A percentile compares a stretch with the other conserved stretches of the same genome.
Evolutionary conservation across 2,888 invertebrate species (phyloP).

Genomic region (Xestia sexstrigata): DNA sequence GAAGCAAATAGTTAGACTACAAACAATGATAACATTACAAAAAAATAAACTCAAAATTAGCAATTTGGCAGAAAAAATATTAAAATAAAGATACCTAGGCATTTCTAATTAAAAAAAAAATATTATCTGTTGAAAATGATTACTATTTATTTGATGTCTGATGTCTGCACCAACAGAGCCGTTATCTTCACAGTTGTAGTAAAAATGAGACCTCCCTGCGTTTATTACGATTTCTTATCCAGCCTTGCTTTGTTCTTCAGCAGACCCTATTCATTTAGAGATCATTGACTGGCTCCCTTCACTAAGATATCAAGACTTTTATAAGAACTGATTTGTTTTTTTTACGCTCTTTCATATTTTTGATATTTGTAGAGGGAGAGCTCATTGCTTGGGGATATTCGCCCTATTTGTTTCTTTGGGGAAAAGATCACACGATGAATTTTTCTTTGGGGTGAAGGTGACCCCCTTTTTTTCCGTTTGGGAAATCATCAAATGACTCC

Average conservation of each 20-base stretch:
- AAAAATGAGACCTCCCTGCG: conserved; percentile 75
- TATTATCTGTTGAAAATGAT: background rate
- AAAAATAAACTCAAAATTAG: background rate
- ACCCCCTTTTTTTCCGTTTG: too few species aligned
- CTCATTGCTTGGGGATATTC: conserved; percentile 19
- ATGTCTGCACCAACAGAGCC: conserved; percentile 49
- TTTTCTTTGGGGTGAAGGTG: too few species aligned
- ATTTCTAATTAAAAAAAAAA: background rate
- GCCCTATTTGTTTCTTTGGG: background rate
- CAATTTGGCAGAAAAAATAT: background rate
- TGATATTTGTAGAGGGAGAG: conserved; percentile 29
- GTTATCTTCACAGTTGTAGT: conserved; percentile 73
- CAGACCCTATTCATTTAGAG: conserved; percentile 68
- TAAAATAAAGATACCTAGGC: background rate
- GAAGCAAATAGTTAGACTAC: background rate
- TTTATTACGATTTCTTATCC: conserved; percentile 77
- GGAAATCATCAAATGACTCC: too few species aligned
- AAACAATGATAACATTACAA: background rate
- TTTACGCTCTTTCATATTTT: conserved; percentile 24
- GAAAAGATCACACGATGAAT: background rate
- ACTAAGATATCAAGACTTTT: conserved; percentile 62
- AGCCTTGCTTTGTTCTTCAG: conserved; percentile 72
- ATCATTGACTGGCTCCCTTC: conserved; percentile 68
- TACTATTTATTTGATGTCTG: conserved; percentile 34
- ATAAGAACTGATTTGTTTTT: conserved; percentile 63